A percentile compares a stretch with the other conserved stretches of the same genome.
These are phyloP conservation scores for Tyrannus savana DNA, from an alignment of 2,113 vertebrate species.

Conservation along the genomic window DNA sequence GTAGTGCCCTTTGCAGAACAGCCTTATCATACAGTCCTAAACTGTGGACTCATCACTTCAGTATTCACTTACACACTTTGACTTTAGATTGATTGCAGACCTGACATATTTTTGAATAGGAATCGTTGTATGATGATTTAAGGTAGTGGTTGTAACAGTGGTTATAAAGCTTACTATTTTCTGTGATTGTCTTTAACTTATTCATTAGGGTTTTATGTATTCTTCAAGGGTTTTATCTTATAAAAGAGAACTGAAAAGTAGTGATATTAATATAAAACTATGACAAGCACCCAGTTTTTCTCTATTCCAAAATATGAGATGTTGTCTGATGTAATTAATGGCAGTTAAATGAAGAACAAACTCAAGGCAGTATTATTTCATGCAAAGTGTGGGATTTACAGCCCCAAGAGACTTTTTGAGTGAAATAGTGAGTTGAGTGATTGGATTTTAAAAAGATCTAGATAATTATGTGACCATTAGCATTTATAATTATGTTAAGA, in stretches of 20 bases:
- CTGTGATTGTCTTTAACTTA: background rate
- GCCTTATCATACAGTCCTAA: background rate
- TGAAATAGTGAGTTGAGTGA: slow-evolving; percentile 30
- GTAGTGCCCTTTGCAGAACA: background rate
- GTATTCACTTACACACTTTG: background rate
- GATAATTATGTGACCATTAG: slow-evolving; percentile 52
- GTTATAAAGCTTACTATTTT: background rate
- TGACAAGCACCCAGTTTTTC: background rate
- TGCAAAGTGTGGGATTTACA: slow-evolving; percentile 13
- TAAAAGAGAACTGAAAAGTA: background rate
- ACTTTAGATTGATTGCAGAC: background rate
- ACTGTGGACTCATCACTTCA: background rate
- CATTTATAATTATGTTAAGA: slow-evolving; percentile 47
- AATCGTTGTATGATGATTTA: background rate
- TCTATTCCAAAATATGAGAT: background rate
- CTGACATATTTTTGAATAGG: background rate
- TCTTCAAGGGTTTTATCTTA: background rate
- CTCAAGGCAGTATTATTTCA: slow-evolving; percentile 40
- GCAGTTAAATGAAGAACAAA: slow-evolving; percentile 37
- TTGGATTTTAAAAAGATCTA: slow-evolving; percentile 35
- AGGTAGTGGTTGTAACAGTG: background rate
- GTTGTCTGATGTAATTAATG: slow-evolving; percentile 29
- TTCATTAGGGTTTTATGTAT: background rate
- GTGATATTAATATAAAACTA: background rate
- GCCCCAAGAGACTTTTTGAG: slow-evolving; percentile 24